Conservation (phyloP, 2,888 invertebrate species). For the Heliconius ethilla region DNA sequence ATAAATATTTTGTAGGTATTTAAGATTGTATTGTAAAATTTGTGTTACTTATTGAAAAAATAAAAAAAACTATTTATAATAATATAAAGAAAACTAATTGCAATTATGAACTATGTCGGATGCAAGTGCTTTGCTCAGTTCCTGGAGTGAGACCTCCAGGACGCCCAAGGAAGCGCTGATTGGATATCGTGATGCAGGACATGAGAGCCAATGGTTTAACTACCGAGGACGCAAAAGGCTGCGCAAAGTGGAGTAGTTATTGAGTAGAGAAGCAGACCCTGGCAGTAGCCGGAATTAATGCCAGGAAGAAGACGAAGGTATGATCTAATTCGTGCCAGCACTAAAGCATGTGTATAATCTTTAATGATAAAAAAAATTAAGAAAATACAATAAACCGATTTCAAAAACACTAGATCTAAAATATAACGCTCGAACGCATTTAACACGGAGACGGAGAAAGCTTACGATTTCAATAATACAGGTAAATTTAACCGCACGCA, state of each 20-base stretch:
- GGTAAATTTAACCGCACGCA: slow-evolving; percentile 46
- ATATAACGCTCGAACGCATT: slow-evolving; percentile 66
- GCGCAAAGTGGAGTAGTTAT: too few species aligned
- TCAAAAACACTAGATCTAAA: slow-evolving; percentile 54
- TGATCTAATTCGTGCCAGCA: background rate
- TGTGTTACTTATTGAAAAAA: background rate
- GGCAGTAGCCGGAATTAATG: too few species aligned
- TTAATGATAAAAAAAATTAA: slow-evolving; percentile 39
- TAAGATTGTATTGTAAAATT: background rate
- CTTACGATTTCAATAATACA: slow-evolving; percentile 48
- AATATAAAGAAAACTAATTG: too few species aligned
- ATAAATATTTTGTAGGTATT: background rate
- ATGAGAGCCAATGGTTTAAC: too few species aligned
- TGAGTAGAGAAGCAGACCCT: too few species aligned
- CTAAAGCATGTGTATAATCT: background rate
- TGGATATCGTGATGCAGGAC: too few species aligned
- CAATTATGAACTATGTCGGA: too few species aligned
- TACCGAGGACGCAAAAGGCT: too few species aligned
- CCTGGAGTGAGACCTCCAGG: too few species aligned
- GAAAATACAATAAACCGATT: slow-evolving; percentile 61
- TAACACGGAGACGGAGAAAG: slow-evolving; percentile 68
- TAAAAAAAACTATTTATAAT: background rate
- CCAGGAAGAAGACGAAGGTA: background rate
- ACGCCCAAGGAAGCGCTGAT: too few species aligned
- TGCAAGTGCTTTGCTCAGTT: too few species aligned